These are phyloP conservation scores for Solenopsis invicta DNA, from an alignment of 1,140 invertebrate species.

Conservation along the genomic window DNA sequence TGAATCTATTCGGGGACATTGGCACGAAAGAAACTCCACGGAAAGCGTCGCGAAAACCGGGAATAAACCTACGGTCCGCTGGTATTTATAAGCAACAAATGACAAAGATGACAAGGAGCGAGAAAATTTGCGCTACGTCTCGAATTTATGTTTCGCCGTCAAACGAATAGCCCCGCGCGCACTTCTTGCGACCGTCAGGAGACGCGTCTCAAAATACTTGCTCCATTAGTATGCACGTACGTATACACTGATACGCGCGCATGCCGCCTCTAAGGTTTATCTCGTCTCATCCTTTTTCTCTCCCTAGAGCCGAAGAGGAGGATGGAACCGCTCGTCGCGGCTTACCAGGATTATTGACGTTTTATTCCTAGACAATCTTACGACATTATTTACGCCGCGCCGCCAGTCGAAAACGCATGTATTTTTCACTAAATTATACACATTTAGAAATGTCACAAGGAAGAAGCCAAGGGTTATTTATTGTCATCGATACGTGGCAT, in stretches of 20 bases:
- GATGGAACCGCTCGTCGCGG: conserved; percentile 23
- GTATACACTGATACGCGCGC: conserved; percentile 52
- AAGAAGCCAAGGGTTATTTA: conserved; percentile 3
- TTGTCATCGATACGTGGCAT: not conserved
- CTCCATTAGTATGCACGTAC: conserved; percentile 35
- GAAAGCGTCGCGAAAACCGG: conserved; percentile 57
- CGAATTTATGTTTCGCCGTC: conserved; percentile 84
- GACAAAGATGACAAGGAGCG: conserved; percentile 85
- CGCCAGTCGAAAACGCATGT: conserved; percentile 43
- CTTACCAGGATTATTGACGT: conserved; percentile 70
- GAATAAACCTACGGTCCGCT: conserved; percentile 62
- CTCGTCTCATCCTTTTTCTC: conserved; percentile 60
- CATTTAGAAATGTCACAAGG: conserved; percentile 35
- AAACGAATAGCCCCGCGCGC: conserved; percentile 76
- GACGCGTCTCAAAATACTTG: conserved; percentile 74
- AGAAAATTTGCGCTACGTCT: conserved; percentile 82
- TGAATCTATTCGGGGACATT: conserved; percentile 67
- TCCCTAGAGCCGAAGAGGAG: not conserved
- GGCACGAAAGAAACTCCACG: conserved; percentile 53
- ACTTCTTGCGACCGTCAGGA: conserved; percentile 55
- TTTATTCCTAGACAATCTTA: conserved; percentile 63
- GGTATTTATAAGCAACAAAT: conserved; percentile 86
- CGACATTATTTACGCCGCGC: conserved; percentile 50
- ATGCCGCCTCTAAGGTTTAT: conserved; percentile 68
- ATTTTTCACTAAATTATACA: conserved; percentile 54